Evolutionary conservation across 2,113 vertebrate species (phyloP), one percentile per base, ranked within the genome.

Genomic region (Percina caprodes): DNA sequence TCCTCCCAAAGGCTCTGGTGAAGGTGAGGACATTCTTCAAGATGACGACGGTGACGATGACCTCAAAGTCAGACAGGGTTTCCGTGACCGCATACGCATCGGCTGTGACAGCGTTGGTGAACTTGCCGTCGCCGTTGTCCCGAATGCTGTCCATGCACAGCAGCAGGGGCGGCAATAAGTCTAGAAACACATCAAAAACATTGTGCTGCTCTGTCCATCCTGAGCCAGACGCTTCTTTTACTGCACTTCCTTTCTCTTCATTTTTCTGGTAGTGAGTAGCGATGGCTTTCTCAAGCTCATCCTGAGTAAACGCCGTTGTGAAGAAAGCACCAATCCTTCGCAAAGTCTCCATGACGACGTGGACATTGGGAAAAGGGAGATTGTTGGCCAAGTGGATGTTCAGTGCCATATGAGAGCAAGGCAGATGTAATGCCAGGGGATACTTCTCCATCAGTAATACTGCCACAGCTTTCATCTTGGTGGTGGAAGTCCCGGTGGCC

Each of bases 401-500:
- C 87, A 98, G 95, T 77, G 96, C 94, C 90, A 95, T 96, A 0
- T 96, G 95, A 54, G 97, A 97, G 73, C 96, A 97, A 6, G 97
- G 92, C 0, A 96, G 96, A 65, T 95, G 96, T 67, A 98, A 71
- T 1, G 96, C 96, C 73, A 97, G 95, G 0, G 97, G 97, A 68
- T 97, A 98, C 90, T 96, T 98, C 83, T 97, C 96, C 91, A 96
- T 89, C 58, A 98, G 93, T 74, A 96, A 94, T 0, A 94, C 94
- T 15, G 96, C 96, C 78, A 98, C 96, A 11, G 96, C 88, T 92
- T 98, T 97, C 96, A 98, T 97, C 85, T 97, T 98, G 69, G 95
- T 96, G 89, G 96, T 96, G 82, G 96, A 95, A 0, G 94, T 95
- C 9, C 96, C 96, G 5, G 96, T 97, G 54, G 96, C 95, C 0